Evolutionary conservation across 2,888 invertebrate species (phyloP), one percentile per base, ranked within the genome.

Genomic region (Cerceris ruficornis): DNA sequence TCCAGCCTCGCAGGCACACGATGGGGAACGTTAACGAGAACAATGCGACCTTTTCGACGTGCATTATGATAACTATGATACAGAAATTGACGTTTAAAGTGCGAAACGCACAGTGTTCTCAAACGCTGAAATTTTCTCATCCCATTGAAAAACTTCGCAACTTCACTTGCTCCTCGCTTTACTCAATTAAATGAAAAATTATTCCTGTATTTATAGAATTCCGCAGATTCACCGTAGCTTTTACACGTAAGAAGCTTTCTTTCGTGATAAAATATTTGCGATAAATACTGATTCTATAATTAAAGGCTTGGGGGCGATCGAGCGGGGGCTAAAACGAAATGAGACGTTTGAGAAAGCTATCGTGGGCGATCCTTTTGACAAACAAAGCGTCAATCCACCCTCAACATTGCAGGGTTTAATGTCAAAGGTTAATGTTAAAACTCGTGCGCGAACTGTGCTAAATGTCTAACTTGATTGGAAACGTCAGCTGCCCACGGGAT

Each of bases 351-450:
- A 7, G 14, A 7, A 14, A 54, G 7, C 7, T 15, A 11, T 46
- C 46, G 46, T 11, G 46, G 46, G 46, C 46, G 46, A 46, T 46
- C 8, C 46, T 46, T 11, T 46, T 46, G 1, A 46, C 8, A 46
- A 42, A 70, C 49, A 17, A 58, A 70, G 57, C 57, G 7, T 14
- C 9, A 11, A 68, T 13, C 11, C 28, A 9, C 43, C 52, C 14
- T 0, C 13, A 7, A 11, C 2, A n/a, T 8, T 1, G 1, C 13
- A 15, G 43, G 11, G 15, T 69, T 75, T 65, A 65, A 75, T 50
- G 57, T 64, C 62, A 74, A 64, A 14, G 58, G 73, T 68, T 52
- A 50, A 13, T 6, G 15, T 52, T 14, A 8, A 39, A 39, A n/a
- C 28, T 55, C 17, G 39, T 2, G 13, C 11, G 62, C 14, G 39